phyloP scores from a whole-genome alignment of 2,888 invertebrate genomes.

The Agrypnus murinus region DNA sequence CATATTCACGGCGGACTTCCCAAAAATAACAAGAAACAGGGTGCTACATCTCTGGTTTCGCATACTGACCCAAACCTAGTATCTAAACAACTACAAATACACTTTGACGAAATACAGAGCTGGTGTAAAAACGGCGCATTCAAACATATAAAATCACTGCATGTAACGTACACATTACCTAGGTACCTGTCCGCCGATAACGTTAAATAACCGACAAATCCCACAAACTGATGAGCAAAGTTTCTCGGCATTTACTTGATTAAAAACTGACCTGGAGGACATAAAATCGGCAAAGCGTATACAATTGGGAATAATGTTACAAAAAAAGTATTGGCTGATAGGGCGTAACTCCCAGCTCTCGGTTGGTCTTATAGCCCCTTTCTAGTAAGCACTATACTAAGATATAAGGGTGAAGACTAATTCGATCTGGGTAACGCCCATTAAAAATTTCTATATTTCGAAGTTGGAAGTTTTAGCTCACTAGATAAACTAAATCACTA shows the following conservation, averaged over 20 bases:
- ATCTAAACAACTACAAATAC: too few relatives aligned
- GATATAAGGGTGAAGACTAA: too few relatives aligned
- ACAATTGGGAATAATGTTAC: not conserved
- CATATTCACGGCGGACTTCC: not conserved
- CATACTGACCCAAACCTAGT: too few relatives aligned
- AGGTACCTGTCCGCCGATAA: not conserved
- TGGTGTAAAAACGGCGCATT: slow-evolving; percentile 11
- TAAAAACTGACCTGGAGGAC: too few relatives aligned
- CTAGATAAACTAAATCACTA: too few relatives aligned
- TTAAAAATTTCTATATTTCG: too few relatives aligned
- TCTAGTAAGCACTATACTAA: too few relatives aligned
- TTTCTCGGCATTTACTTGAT: not conserved
- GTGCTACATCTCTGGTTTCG: too few relatives aligned
- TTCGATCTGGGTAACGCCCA: too few relatives aligned
- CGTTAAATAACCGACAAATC: slow-evolving; percentile 7
- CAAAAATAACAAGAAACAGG: not conserved
- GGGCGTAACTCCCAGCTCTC: not conserved
- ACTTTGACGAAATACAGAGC: not conserved
- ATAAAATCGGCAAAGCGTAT: not conserved
- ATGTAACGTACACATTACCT: not conserved
- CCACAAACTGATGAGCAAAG: slow-evolving; percentile 6
- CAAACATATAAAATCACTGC: not conserved
- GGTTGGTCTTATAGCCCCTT: too few relatives aligned
- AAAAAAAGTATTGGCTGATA: not conserved
- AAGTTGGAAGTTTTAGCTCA: too few relatives aligned